Evolutionary conservation across 2,113 vertebrate genomes (phyloP), one percentile per base, ranked within the genome.

Genomic region (Mirza zaza): DNA sequence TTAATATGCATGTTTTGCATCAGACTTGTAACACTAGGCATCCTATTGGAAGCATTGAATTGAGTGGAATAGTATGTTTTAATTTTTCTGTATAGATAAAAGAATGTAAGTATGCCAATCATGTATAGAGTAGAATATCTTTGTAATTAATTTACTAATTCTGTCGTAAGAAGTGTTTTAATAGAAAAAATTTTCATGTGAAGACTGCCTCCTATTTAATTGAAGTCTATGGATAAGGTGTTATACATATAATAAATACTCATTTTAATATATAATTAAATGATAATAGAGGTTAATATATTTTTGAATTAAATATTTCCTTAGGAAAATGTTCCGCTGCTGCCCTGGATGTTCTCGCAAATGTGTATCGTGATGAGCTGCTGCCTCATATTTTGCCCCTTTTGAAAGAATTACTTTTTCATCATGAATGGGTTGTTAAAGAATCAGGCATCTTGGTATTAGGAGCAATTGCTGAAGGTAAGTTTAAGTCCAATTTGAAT

Each of bases 371-470:
- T 84, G 99, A 99, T 91, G 99, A 99, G 77, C 99, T 99, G 96
- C 97, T 99, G 97, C 99, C 99, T 75, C 99, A 99, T 98, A 99
- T 99, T 96, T 98, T 99, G 95, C 99, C 99, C 3, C 98, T 99
- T 14, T 98, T 99, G 97, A 99, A 99, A 98, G 99, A 99, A 97
- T 98, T 99, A 88, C 99, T 99, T 70, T 99, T 99, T 98, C 99
- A 99, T 94, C 99, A 98, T 0, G 99, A 99, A 63, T 99, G 99
- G 99, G 99, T 99, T 79, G 98, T 99, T 94, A 99, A 99, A 98
- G 99, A 99, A 98, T 99, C 99, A 6, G 99, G 99, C 97, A 99
- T 99, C 97, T 98, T 99, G 77, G 99, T 99, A 97, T 99, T 99
- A 97, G 99, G 99, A 63, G 99, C 99, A 97, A 99, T 99, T 97